These are phyloP conservation scores for Penelope pileata DNA, from an alignment of 2,113 vertebrate genomes.

Conservation along the genomic window DNA sequence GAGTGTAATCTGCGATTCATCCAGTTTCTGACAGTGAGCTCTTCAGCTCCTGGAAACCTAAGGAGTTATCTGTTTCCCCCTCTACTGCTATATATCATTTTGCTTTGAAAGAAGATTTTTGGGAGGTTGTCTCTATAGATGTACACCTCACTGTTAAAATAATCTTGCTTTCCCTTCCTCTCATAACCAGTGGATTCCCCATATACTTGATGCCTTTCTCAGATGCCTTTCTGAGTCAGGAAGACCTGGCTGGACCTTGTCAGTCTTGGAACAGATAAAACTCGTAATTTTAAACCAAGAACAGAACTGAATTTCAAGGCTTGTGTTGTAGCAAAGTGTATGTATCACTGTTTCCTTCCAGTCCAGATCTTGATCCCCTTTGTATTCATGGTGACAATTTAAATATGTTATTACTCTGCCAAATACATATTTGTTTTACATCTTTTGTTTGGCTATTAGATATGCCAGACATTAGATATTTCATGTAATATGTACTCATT, in stretches of 20 bases:
- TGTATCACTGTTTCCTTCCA: not conserved
- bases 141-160: not conserved
- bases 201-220: not conserved
- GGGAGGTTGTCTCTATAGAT: not conserved
- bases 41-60: not conserved
- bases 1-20: not conserved
- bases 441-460: not conserved
- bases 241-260: not conserved
- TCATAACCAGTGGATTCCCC: not conserved
- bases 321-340: accelerated
- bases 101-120: not conserved
- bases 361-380: not conserved
- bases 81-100: not conserved
- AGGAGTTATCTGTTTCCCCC: not conserved
- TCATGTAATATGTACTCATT: not conserved
- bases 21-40: not conserved
- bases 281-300: not conserved
- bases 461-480: not conserved
- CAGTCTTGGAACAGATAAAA: not conserved
- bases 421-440: not conserved
- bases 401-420: not conserved
- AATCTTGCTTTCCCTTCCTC: not conserved
- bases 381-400: not conserved
- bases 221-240: not conserved
- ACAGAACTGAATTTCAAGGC: not conserved